Evolutionary conservation across 2,113 vertebrate species (phyloP).

Genomic region (Copsychus sechellarum): DNA sequence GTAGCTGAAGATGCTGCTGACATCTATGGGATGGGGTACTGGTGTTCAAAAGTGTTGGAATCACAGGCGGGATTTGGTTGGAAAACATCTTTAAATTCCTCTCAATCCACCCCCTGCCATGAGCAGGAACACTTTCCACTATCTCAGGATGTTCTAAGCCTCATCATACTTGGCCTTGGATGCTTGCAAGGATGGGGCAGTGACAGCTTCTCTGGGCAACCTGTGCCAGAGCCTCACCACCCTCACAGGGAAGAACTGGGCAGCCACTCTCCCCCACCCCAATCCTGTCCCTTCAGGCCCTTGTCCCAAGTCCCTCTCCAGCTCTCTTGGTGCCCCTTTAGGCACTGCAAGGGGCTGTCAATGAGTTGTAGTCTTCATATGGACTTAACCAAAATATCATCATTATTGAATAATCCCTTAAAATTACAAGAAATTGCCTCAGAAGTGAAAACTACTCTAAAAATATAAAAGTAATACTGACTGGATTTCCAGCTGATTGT

Average conservation of each 20-base stretch:
- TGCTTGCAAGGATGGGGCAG: neutral
- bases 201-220: neutral
- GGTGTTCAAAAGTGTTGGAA: neutral
- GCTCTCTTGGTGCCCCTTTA: neutral
- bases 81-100: neutral
- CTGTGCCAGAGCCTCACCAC: neutral
- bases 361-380: neutral
- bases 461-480: neutral
- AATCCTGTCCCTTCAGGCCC: rapidly evolving
- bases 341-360: neutral
- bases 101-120: neutral
- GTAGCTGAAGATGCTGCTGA: neutral
- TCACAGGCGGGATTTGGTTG: neutral
- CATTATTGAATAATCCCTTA: neutral
- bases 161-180: neutral
- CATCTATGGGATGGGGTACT: neutral
- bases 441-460: neutral
- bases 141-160: neutral
- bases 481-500: neutral
- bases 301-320: neutral
- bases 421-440: neutral
- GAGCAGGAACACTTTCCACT: neutral
- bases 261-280: neutral
- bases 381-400: neutral
- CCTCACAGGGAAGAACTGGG: neutral